Conservation (phyloP, 2,797 vertebrate genomes). For the Xenops minutus region DNA sequence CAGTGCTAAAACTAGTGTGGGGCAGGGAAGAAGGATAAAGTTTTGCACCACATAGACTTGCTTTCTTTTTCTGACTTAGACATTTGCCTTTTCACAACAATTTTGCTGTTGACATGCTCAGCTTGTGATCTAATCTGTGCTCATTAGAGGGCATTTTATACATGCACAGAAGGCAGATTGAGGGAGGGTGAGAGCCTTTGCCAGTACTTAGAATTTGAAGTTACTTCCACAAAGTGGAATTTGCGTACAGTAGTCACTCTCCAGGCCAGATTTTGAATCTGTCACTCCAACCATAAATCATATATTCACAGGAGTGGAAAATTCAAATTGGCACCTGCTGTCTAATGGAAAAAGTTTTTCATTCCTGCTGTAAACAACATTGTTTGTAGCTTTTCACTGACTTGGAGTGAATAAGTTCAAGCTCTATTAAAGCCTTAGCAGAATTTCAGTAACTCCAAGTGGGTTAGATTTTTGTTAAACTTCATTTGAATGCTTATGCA, state of each 20-base stretch:
- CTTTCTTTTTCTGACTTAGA: neutral
- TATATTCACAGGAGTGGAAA: neutral
- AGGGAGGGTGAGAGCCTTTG: neutral
- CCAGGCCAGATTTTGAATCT: slow-evolving; percentile 14
- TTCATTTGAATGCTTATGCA: neutral
- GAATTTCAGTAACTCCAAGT: neutral
- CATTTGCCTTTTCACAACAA: neutral
- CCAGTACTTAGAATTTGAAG: neutral
- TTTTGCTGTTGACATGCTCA: neutral
- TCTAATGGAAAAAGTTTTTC: slow-evolving; percentile 32
- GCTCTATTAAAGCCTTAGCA: neutral
- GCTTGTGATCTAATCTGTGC: neutral
- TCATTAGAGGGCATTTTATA: slow-evolving; percentile 16
- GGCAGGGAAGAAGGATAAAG: neutral
- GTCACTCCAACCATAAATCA: neutral
- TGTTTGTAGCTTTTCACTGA: neutral
- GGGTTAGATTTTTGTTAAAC: slow-evolving; percentile 6
- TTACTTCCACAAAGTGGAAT: neutral
- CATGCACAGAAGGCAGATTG: neutral
- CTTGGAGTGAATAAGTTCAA: neutral
- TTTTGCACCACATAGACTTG: neutral
- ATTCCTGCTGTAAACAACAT: neutral
- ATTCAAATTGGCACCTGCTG: neutral
- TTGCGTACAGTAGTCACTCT: neutral
- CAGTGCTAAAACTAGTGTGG: neutral